Evolutionary conservation across 2,113 vertebrate genomes (phyloP).

Genomic region (Sus scrofa): DNA sequence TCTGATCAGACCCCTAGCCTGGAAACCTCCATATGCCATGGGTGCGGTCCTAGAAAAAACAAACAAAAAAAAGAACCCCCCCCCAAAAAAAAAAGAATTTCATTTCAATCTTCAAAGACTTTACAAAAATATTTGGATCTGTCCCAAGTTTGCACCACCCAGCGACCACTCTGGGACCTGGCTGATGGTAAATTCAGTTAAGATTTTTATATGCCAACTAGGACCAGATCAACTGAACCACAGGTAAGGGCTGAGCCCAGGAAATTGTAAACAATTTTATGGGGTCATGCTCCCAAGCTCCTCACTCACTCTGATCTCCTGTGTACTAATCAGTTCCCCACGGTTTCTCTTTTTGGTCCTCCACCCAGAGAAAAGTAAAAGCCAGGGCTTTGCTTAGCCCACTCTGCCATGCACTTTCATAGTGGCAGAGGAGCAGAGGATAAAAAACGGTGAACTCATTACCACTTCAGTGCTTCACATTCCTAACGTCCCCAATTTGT

Average conservation of each 20-base stretch:
- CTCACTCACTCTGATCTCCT: background rate
- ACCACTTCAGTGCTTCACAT: background rate
- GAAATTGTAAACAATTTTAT: background rate
- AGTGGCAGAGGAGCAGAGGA: background rate
- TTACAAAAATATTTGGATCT: background rate
- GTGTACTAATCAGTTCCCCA: background rate
- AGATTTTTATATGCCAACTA: background rate
- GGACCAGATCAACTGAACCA: background rate
- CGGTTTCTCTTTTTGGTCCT: background rate
- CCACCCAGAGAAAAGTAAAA: background rate
- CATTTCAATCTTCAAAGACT: background rate
- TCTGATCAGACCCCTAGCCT: too few species aligned
- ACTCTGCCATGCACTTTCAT: background rate
- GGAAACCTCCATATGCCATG: too few species aligned
- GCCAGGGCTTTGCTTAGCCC: background rate
- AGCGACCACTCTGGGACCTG: constrained; percentile 2
- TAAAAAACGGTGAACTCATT: background rate
- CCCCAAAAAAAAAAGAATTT: background rate
- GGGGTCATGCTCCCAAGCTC: background rate
- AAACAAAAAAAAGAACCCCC: too few species aligned
- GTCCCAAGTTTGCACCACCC: background rate
- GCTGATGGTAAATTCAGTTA: background rate
- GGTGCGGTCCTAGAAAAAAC: too few species aligned
- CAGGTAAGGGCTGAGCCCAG: background rate
- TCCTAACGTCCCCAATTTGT: background rate